Evolutionary conservation across 1,140 invertebrate species (phyloP), one percentile per base, ranked within the genome.

Genomic region (Arion vulgaris): DNA sequence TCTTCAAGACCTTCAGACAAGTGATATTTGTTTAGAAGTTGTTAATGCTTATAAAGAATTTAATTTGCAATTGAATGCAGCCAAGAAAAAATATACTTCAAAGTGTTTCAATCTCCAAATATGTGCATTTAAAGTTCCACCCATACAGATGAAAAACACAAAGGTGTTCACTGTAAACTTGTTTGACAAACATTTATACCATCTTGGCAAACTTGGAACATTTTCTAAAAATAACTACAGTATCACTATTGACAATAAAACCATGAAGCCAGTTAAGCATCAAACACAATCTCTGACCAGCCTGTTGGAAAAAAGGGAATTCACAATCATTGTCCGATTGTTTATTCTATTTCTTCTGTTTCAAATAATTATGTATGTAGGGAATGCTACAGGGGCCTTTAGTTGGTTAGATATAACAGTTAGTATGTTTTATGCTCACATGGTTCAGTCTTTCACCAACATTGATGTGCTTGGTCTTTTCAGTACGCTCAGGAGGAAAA

Each of bases 1-100:
- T 79, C 79, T 90, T 5, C 86, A 85, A 34, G 88, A 89, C 39
- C 83, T 90, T 0, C 88, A 89, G 51, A 88, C 89, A 45, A 87
- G 85, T 68, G 89, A 90, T 66, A 86, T 90, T 71, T 88, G 89
- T 72, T 68, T 90, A 62, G 89, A 90, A 84, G 84, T 89, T 34
- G 39, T 90, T 9, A 85, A 86, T n/a, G 80, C 80, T 4, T 84
- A 80, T 80, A 84, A 82, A 62, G 66, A 75, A 5, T 84, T 79
- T 57, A 74, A 66, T 11, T 28, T 38, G 28, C 62, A 80, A 32
- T 34, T 84, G 28, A 69, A 84, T 0, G 38, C 72, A 26, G 49
- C 72, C 7, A 74, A 80, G 19, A 41, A 82, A 15, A 75, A 13
- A 62, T 76, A 53, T 32, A 71, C 51, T 4, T 82, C 80, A 23